phyloP scores from a whole-genome alignment of 2,113 vertebrate species.

The Emydura subglobosa region DNA sequence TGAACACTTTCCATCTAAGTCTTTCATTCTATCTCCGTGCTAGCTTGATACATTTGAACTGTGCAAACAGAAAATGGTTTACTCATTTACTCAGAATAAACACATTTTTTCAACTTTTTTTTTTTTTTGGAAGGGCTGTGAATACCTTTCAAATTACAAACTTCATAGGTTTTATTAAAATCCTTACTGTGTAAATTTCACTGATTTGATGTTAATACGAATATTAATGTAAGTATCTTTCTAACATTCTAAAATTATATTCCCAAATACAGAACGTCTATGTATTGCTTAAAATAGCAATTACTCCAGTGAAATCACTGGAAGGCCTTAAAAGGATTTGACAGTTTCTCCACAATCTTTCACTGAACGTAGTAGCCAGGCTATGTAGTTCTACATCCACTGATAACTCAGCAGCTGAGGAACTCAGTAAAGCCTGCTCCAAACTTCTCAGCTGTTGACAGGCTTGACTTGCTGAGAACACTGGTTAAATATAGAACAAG shows the following conservation, averaged over 20 bases:
- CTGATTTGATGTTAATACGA: conserved; percentile 52
- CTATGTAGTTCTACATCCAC: conserved; percentile 70
- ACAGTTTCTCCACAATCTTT: conserved; percentile 64
- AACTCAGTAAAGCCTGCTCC: conserved; percentile 83
- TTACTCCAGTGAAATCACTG: conserved; percentile 73
- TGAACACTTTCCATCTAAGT: conserved; percentile 53
- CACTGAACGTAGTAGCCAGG: conserved; percentile 64
- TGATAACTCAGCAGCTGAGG: conserved; percentile 89
- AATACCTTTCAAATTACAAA: conserved; percentile 69
- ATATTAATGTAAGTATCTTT: conserved; percentile 52
- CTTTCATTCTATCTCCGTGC: conserved; percentile 48
- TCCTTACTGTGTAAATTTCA: conserved; percentile 66
- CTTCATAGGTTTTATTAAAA: conserved; percentile 70
- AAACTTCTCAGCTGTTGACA: conserved; percentile 91
- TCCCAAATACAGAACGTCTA: conserved; percentile 57
- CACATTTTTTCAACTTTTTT: conserved; percentile 17
- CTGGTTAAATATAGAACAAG: conserved; percentile 91
- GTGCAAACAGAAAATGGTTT: conserved; percentile 1
- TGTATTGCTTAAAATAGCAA: conserved; percentile 74
- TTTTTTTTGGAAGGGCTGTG: conserved; percentile 55
- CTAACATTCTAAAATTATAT: conserved; percentile 59
- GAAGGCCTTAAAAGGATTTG: conserved; percentile 79
- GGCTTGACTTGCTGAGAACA: conserved; percentile 90
- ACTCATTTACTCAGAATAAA: background rate
- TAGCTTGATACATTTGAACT: conserved; percentile 45